phyloP scores from a whole-genome alignment of 2,113 vertebrate species.

The Pagrus major region DNA sequence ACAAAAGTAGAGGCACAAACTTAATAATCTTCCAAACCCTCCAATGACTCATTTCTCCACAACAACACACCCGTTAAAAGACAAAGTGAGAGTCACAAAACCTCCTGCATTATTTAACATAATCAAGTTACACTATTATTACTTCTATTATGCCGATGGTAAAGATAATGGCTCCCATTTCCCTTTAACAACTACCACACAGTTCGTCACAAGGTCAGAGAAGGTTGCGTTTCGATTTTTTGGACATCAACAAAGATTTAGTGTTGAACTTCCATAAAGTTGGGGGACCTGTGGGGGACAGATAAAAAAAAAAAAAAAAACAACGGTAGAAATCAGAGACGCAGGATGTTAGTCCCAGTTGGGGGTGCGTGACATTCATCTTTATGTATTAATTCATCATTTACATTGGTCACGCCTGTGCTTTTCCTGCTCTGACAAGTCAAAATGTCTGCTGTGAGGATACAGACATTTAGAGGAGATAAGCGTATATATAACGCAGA shows the following conservation, averaged over 20 bases:
- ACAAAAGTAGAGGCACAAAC: slow-evolving; percentile 25
- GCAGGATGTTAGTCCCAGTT: no score
- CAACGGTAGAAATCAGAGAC: no score
- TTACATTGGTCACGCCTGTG: no score
- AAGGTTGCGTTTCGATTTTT: no score
- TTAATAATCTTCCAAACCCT: slow-evolving; percentile 39
- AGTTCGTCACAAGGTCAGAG: slow-evolving; percentile 13
- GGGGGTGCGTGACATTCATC: no score
- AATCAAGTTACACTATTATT: slow-evolving; percentile 17
- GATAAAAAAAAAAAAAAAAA: no score
- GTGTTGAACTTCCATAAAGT: neutral
- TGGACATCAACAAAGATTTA: neutral
- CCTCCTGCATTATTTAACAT: slow-evolving; percentile 43
- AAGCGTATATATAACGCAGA: no score
- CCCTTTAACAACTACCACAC: slow-evolving; percentile 2
- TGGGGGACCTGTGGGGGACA: neutral
- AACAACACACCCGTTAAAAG: slow-evolving; percentile 33
- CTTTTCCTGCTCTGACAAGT: no score
- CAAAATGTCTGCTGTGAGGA: no score
- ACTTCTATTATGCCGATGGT: neutral
- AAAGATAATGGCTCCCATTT: slow-evolving; percentile 18
- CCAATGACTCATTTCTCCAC: slow-evolving; percentile 30
- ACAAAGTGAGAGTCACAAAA: slow-evolving; percentile 29
- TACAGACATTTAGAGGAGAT: no score
- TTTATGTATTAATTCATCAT: no score